phyloP scores from a whole-genome alignment of 2,113 vertebrate species.

The Hirundichthys speculiger region DNA sequence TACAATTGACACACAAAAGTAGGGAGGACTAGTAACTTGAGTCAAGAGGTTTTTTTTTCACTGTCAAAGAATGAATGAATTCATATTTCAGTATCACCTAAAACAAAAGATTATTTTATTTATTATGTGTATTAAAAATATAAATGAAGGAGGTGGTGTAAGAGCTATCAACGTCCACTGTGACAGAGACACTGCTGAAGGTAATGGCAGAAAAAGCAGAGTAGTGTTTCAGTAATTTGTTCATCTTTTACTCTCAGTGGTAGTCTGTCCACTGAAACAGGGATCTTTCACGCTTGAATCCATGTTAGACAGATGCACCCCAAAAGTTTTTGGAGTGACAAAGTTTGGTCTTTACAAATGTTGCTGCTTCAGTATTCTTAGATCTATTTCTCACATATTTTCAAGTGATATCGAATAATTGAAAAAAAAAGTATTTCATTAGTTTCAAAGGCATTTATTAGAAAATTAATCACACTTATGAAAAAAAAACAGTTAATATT shows the following conservation, averaged over 20 bases:
- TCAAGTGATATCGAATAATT: no score
- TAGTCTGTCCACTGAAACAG: constrained; percentile 82
- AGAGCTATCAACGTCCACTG: constrained; percentile 82
- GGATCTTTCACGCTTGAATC: constrained; percentile 82
- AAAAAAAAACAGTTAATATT: no score
- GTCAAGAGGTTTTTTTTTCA: no score
- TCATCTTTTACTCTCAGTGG: constrained; percentile 80
- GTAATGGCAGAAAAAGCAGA: constrained; percentile 80
- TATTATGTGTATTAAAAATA: background rate
- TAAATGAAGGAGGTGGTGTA: background rate
- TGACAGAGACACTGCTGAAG: constrained; percentile 83
- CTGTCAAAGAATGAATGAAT: no score
- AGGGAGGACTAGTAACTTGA: background rate
- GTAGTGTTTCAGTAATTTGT: constrained; percentile 77
- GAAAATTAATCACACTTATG: no score
- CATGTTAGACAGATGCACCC: constrained; percentile 65
- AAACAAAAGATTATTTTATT: background rate
- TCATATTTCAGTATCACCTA: no score
- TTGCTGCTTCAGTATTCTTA: no score
- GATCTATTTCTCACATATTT: no score
- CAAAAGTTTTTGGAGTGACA: no score
- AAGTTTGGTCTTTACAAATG: no score
- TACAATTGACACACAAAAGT: background rate
- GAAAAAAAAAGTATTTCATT: no score
- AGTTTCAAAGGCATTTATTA: no score